These are phyloP conservation scores for Drosophila tripunctata DNA, from an alignment of 2,888 invertebrate species.

Conservation along the genomic window DNA sequence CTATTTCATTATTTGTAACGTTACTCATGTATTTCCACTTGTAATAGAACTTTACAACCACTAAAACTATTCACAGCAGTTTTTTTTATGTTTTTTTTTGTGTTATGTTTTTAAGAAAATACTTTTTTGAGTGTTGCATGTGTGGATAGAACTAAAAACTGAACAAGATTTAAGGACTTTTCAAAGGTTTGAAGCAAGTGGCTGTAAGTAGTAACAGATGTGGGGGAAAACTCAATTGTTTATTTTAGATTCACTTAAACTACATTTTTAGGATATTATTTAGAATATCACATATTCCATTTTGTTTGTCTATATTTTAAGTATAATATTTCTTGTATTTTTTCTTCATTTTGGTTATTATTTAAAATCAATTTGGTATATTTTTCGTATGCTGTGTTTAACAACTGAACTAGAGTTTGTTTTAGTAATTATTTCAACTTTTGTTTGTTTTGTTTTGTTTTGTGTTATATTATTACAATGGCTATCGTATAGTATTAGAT, in stretches of 20 bases:
- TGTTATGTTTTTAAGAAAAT: constrained; percentile 48
- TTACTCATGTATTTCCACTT: constrained; percentile 26
- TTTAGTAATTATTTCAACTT: constrained; percentile 56
- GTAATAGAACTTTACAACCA: constrained; percentile 79
- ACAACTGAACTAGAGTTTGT: constrained; percentile 62
- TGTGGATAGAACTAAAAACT: constrained; percentile 12
- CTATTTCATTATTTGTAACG: constrained; percentile 62
- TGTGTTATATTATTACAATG: constrained; percentile 37
- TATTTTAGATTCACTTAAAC: constrained; percentile 44
- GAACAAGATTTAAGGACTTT: too few relatives aligned
- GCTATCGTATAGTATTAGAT: constrained; percentile 26
- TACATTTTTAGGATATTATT: constrained; percentile 75
- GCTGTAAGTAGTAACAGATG: constrained; percentile 34
- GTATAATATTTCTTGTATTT: constrained; percentile 18
- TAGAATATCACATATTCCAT: constrained; percentile 79
- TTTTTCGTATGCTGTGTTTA: constrained; percentile 31
- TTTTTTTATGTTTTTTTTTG: constrained; percentile 51
- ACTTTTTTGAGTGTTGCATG: constrained; percentile 37
- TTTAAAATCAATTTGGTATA: constrained; percentile 12
- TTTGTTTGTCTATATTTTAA: constrained; percentile 29
- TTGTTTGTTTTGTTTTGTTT: constrained; percentile 5
- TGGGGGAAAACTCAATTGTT: constrained; percentile 31
- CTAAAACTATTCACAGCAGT: constrained; percentile 84
- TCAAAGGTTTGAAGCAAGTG: constrained; percentile 42
- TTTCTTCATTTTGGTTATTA: constrained; percentile 11